Evolutionary conservation across 2,888 invertebrate genomes (phyloP).

Genomic region (Tuberolachnus salignus): DNA sequence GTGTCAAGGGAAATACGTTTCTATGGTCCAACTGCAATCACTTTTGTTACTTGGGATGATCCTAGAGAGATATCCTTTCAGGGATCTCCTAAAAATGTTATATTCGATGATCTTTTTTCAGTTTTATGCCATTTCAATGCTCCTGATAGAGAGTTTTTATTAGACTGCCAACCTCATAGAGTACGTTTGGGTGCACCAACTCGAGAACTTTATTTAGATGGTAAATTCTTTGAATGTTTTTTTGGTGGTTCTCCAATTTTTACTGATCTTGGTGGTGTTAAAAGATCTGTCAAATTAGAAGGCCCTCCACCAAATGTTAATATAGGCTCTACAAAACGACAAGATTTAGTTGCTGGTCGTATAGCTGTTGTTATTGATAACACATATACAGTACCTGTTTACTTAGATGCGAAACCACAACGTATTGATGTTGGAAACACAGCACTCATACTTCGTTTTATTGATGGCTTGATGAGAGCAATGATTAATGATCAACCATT

Average conservation of each 20-base stretch:
- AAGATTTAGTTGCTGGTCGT: slow-evolving; percentile 83
- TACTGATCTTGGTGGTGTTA: slow-evolving; percentile 78
- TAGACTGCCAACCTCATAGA: slow-evolving; percentile 76
- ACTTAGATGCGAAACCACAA: slow-evolving; percentile 83
- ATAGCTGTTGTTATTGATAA: slow-evolving; percentile 85
- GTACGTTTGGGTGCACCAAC: slow-evolving; percentile 91
- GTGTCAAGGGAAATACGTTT: slow-evolving; percentile 81
- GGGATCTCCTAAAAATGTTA: slow-evolving; percentile 76
- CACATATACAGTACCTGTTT: slow-evolving; percentile 74
- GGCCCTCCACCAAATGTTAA: slow-evolving; percentile 94
- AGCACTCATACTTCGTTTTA: slow-evolving; percentile 78
- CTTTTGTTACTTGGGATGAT: slow-evolving; percentile 84
- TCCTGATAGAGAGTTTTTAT: slow-evolving; percentile 72
- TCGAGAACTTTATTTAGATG: slow-evolving; percentile 87
- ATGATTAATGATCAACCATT: slow-evolving; percentile 80
- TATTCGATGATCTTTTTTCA: slow-evolving; percentile 70
- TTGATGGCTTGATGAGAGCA: slow-evolving; percentile 77
- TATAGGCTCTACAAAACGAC: slow-evolving; percentile 78
- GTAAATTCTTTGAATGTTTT: slow-evolving; percentile 86
- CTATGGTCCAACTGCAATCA: slow-evolving; percentile 83
- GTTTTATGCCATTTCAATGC: slow-evolving; percentile 59
- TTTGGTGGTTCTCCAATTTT: slow-evolving; percentile 89
- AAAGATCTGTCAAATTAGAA: slow-evolving; percentile 80
- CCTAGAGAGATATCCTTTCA: slow-evolving; percentile 85
- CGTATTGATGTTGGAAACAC: slow-evolving; percentile 75